Conservation (phyloP, 2,113 vertebrate species). For the Delphinapterus leucas region DNA sequence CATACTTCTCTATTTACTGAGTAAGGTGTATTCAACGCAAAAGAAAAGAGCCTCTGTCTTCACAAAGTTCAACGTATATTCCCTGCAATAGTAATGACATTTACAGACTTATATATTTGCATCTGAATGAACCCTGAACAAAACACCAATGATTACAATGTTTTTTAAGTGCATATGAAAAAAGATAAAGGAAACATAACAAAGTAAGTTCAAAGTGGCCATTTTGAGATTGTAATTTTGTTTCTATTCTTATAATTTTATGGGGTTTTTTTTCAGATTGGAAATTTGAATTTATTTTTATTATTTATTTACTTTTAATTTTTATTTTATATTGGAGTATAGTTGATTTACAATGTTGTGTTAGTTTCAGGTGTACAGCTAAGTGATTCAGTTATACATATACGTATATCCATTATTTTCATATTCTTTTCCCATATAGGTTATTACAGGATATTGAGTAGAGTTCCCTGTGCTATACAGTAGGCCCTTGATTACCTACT, state of each 20-base stretch:
- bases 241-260: neutral
- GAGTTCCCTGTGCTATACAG: no score
- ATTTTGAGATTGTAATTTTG: neutral
- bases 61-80: neutral
- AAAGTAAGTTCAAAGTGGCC: neutral
- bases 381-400: no score
- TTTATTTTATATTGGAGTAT: no score
- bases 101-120: neutral
- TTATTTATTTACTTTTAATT: no score
- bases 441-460: no score
- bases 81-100: neutral
- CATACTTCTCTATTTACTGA: neutral
- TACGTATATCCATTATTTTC: no score
- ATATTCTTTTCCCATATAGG: no score
- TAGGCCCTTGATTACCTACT: no score
- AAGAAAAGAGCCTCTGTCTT: neutral
- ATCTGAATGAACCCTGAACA: neutral
- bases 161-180: neutral
- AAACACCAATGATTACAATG: neutral
- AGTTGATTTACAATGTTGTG: no score
- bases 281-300: no score
- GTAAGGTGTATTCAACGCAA: neutral
- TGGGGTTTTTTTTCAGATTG: no score
- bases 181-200: neutral
- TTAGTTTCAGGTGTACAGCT: no score